Evolutionary conservation across 2,797 vertebrate genomes (phyloP).

Genomic region (Melanotaenia boesemani): DNA sequence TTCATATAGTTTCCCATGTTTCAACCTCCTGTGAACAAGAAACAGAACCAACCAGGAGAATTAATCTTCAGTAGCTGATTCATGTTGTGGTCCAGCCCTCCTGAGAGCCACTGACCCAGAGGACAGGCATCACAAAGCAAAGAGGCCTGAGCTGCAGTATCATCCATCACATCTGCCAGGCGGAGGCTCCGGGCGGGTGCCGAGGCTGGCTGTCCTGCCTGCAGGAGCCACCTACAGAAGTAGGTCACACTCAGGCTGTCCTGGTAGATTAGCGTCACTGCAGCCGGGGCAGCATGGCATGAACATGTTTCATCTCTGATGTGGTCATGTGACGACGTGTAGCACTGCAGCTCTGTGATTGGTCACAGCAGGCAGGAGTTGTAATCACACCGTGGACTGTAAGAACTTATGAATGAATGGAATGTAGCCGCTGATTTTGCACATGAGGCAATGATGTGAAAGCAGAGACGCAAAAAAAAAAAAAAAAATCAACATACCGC

Average conservation of each 20-base stretch:
- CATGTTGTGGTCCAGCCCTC: background rate
- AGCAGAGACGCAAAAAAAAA: no score
- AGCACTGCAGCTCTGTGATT: conserved; percentile 27
- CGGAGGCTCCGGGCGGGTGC: background rate
- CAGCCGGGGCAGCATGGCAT: conserved; percentile 22
- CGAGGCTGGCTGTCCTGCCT: conserved; percentile 27
- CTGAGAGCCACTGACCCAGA: conserved; percentile 47
- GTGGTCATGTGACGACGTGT: conserved; percentile 23
- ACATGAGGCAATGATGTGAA: background rate
- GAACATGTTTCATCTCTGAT: conserved; percentile 8
- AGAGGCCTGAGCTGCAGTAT: conserved; percentile 5
- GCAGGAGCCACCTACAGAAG: conserved; percentile 59
- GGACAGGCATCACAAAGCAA: conserved; percentile 30
- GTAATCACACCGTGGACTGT: background rate
- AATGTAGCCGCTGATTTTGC: background rate
- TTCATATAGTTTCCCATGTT: background rate
- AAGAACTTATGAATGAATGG: background rate
- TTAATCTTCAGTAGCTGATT: conserved; percentile 1
- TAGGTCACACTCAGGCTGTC: conserved; percentile 75
- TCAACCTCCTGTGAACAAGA: background rate
- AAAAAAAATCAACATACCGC: no score
- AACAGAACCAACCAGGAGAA: background rate
- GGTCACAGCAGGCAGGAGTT: conserved; percentile 22
- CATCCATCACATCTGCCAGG: conserved; percentile 25
- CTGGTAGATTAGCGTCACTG: conserved; percentile 62